A percentile compares a stretch with the other conserved stretches of the same genome.
Conservation (phyloP, 2,797 vertebrate species). For the Ptychadena robeensis region DNA sequence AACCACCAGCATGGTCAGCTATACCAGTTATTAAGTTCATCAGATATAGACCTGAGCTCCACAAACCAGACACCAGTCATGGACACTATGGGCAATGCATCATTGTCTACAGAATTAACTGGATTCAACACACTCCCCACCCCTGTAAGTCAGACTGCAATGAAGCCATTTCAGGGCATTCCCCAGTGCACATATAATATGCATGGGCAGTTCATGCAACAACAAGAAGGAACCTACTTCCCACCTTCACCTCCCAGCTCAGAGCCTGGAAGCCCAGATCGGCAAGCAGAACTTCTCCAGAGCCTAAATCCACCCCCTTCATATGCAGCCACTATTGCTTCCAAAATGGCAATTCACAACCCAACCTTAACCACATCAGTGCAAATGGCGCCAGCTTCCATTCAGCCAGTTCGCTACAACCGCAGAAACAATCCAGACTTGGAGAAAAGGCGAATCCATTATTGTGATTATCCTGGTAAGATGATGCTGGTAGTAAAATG, state of each 20-base stretch:
- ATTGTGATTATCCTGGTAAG: conserved; percentile 92
- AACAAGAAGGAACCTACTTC: conserved; percentile 84
- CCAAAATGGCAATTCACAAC: conserved; percentile 86
- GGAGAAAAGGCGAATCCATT: conserved; percentile 95
- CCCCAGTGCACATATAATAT: conserved; percentile 78
- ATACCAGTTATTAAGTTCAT: conserved; percentile 91
- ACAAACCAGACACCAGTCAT: conserved; percentile 80
- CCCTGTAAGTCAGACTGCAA: conserved; percentile 75
- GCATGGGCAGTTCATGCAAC: conserved; percentile 77
- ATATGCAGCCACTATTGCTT: conserved; percentile 92
- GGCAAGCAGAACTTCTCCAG: conserved; percentile 87
- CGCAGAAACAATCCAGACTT: conserved; percentile 94
- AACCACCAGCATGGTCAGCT: conserved; percentile 87
- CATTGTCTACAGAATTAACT: conserved; percentile 78
- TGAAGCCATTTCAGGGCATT: conserved; percentile 78
- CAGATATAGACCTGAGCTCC: conserved; percentile 86
- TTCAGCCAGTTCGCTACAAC: conserved; percentile 82
- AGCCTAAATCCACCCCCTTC: conserved; percentile 92
- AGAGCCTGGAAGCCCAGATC: conserved; percentile 91
- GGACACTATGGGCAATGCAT: conserved; percentile 79
- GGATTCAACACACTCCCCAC: conserved; percentile 79
- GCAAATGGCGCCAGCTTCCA: conserved; percentile 78
- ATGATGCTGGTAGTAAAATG: not conserved
- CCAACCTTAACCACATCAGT: conserved; percentile 76
- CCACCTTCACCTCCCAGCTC: conserved; percentile 95